phyloP scores from a whole-genome alignment of 2,888 invertebrate species.

The Eupithecia exiguata region DNA sequence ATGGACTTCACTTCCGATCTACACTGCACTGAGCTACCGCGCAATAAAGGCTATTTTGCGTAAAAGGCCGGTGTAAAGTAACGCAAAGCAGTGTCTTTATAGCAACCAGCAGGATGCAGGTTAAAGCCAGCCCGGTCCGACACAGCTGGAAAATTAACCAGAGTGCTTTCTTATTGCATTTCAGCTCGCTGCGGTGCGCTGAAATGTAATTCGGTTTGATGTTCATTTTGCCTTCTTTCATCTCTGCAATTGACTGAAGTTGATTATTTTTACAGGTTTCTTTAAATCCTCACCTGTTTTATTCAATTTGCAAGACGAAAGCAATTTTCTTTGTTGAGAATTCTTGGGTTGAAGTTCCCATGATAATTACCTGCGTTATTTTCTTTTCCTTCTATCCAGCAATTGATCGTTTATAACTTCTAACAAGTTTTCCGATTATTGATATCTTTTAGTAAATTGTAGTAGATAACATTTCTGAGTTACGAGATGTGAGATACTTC shows the following conservation, averaged over 20 bases:
- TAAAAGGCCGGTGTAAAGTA: conserved; percentile 31
- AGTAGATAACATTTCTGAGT: conserved; percentile 62
- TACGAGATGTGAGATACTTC: conserved; percentile 57
- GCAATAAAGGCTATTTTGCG: conserved; percentile 8
- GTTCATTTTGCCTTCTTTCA: conserved; percentile 41
- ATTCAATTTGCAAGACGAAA: conserved; percentile 17
- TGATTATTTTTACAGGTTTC: conserved; percentile 27
- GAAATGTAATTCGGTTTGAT: conserved; percentile 60
- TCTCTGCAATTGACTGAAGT: conserved; percentile 39
- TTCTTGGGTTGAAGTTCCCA: not conserved
- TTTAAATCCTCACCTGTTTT: conserved; percentile 25
- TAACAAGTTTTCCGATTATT: conserved; percentile 8
- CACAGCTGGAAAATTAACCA: conserved; percentile 66
- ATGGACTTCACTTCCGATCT: not conserved
- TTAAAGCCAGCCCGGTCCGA: conserved; percentile 50
- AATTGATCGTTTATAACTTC: conserved; percentile 11
- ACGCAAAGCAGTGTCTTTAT: conserved; percentile 52
- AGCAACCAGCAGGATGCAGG: conserved; percentile 46
- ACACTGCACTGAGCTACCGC: not conserved
- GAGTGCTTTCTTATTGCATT: conserved; percentile 76
- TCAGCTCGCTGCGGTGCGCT: conserved; percentile 57
- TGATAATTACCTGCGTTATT: conserved; percentile 3
- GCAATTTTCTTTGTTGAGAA: conserved; percentile 1
- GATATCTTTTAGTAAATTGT: conserved; percentile 50
- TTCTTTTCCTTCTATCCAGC: not conserved